phyloP scores from a whole-genome alignment of 2,888 invertebrate genomes.

The Loripinus fragilis region DNA sequence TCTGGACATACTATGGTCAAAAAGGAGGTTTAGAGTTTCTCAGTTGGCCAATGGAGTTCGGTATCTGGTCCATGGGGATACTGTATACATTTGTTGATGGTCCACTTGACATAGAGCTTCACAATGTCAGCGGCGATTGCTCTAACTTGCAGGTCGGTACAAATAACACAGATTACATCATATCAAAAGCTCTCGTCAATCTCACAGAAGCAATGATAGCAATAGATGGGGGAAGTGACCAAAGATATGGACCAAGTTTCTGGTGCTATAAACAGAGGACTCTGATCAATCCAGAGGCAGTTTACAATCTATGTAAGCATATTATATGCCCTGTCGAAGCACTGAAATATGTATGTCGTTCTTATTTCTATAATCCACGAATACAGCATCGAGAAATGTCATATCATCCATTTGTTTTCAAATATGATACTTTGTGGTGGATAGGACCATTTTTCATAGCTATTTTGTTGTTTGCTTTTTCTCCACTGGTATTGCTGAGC shows the following conservation, averaged over 20 bases:
- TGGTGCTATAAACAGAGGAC: constrained; percentile 58
- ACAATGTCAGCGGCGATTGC: constrained; percentile 39
- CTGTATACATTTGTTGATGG: constrained; percentile 12
- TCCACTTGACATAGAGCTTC: background rate
- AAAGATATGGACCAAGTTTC: constrained; percentile 48
- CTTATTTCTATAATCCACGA: background rate
- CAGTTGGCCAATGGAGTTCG: constrained; percentile 59
- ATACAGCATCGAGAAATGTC: background rate
- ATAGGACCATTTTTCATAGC: background rate
- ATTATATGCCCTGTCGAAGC: constrained; percentile 59
- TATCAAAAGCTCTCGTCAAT: constrained; percentile 26
- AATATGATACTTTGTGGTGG: constrained; percentile 1
- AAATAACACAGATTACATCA: constrained; percentile 28
- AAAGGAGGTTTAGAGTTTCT: constrained; percentile 52
- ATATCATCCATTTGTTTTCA: background rate
- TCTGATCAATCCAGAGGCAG: constrained; percentile 31
- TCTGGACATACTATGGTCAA: constrained; percentile 56
- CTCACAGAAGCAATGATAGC: constrained; percentile 25
- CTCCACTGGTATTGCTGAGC: background rate
- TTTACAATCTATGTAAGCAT: constrained; percentile 53
- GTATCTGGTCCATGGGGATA: constrained; percentile 59
- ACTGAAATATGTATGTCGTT: constrained; percentile 50
- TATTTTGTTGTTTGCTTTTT: background rate
- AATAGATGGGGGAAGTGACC: background rate
- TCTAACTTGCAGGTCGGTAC: constrained; percentile 46